Conservation (phyloP, 2,113 vertebrate species). For the Dissostichus mawsoni region DNA sequence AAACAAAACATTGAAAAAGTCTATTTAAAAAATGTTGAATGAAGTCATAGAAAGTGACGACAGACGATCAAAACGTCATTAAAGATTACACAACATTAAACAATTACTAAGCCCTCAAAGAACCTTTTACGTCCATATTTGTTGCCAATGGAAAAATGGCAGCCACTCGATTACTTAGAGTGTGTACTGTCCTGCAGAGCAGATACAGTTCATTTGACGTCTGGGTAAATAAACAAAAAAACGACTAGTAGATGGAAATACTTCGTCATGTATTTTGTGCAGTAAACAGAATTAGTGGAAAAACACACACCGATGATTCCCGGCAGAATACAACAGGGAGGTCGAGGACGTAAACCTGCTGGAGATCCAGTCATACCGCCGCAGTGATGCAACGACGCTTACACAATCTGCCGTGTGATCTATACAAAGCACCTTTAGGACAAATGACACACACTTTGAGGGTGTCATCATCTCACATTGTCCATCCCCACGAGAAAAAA, state of each 20-base stretch:
- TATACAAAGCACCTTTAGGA: conserved; percentile 8
- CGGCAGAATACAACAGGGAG: conserved; percentile 25
- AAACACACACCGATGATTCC: conserved; percentile 48
- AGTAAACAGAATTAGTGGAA: conserved; percentile 55
- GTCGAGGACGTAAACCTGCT: conserved; percentile 26
- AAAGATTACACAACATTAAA: too few relatives aligned
- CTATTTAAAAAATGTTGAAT: too few relatives aligned
- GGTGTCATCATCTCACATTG: conserved; percentile 9
- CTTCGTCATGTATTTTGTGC: conserved; percentile 51
- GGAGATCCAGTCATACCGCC: conserved; percentile 42
- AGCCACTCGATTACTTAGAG: too few relatives aligned
- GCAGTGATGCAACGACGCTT: conserved; percentile 21
- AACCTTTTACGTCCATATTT: too few relatives aligned
- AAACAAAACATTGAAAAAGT: too few relatives aligned
- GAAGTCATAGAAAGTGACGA: too few relatives aligned
- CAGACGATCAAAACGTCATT: too few relatives aligned
- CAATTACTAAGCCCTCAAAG: too few relatives aligned
- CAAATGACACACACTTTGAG: conserved; percentile 1
- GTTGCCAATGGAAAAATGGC: too few relatives aligned
- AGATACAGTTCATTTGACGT: conserved; percentile 8
- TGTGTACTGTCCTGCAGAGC: background rate
- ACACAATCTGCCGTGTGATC: conserved; percentile 19
- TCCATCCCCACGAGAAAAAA: background rate
- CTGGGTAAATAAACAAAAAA: background rate
- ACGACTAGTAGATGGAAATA: background rate